These are phyloP conservation scores for Chaetophractus vellerosus DNA, from an alignment of 2,797 vertebrate genomes.

Conservation along the genomic window DNA sequence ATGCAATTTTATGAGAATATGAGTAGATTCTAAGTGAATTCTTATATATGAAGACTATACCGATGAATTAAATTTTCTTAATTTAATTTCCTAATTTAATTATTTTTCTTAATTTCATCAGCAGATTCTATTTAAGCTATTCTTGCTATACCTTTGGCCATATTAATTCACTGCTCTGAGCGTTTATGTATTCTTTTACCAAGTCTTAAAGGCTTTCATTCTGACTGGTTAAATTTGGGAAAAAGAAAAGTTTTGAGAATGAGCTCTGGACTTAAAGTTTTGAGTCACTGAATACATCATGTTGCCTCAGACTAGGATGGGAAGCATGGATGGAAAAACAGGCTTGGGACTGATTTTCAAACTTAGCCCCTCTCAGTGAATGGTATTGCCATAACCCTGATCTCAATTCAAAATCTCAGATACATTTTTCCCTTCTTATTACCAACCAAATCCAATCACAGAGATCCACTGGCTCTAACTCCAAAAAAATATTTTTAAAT, in stretches of 20 bases:
- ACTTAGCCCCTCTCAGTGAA: neutral
- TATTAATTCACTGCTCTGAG: neutral
- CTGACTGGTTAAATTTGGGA: neutral
- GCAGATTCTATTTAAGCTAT: neutral
- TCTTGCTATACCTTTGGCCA: neutral
- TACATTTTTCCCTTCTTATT: neutral
- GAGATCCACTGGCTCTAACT: neutral
- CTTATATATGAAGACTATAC: neutral
- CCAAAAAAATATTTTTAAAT: neutral
- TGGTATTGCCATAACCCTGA: fast-evolving
- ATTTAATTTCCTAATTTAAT: too few relatives aligned
- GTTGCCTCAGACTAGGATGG: neutral
- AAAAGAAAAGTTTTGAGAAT: neutral
- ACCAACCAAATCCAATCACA: neutral
- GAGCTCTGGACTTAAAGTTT: neutral
- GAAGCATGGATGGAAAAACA: neutral
- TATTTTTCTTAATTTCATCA: neutral
- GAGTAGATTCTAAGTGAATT: neutral
- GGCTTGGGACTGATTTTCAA: neutral
- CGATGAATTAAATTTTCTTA: constrained; percentile 7
- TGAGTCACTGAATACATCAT: neutral
- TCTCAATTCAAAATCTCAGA: neutral
- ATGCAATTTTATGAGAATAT: neutral
- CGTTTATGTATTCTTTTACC: neutral
- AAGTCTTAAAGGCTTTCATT: neutral